phyloP scores from a whole-genome alignment of 2,113 vertebrate species.

The Pangasianodon hypophthalmus region DNA sequence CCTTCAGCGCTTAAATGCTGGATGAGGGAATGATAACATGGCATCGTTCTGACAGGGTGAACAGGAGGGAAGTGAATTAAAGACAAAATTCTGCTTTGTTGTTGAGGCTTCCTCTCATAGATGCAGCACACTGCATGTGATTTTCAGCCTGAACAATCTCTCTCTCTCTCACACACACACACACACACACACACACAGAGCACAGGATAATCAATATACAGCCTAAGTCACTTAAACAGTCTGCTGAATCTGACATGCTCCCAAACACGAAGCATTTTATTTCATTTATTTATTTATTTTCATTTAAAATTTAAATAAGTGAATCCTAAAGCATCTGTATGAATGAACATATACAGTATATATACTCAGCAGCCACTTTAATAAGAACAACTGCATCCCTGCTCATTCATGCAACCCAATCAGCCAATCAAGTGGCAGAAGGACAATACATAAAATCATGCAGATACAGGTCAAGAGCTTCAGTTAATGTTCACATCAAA shows the following conservation, averaged over 20 bases:
- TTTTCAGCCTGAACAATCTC: constrained; percentile 10
- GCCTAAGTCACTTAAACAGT: not conserved
- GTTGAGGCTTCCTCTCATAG: not conserved
- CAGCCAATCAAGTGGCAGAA: not conserved
- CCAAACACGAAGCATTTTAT: not conserved
- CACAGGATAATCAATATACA: constrained; percentile 23
- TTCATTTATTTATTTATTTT: no score
- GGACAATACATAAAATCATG: not conserved
- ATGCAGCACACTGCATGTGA: not conserved
- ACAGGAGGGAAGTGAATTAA: not conserved
- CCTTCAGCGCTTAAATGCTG: not conserved
- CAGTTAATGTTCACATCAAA: not conserved
- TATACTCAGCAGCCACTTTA: not conserved
- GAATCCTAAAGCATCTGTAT: not conserved
- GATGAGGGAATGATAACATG: not conserved
- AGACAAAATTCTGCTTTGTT: constrained; percentile 17
- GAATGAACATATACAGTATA: not conserved
- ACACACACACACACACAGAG: constrained; percentile 46
- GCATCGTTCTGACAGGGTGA: constrained; percentile 4
- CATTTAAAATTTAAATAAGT: not conserved
- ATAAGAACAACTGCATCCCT: not conserved
- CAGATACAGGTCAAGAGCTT: not conserved
- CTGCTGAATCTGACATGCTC: not conserved
- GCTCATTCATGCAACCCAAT: not conserved
- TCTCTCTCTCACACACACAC: constrained; percentile 40